Conservation (phyloP, 2,888 invertebrate genomes). For the Caenorhabditis sp. region DNA sequence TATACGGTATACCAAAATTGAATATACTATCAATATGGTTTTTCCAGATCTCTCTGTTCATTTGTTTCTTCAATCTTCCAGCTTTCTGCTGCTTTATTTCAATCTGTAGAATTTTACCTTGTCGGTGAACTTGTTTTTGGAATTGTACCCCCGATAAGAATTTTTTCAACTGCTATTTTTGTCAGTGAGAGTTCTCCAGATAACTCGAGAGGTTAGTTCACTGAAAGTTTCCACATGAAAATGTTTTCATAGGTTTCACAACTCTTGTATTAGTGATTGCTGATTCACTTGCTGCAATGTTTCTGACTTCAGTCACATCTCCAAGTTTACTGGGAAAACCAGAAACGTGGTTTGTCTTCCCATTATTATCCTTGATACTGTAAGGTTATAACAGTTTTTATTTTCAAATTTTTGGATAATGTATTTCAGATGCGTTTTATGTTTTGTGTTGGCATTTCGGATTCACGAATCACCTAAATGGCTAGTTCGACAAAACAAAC, state of each 20-base stretch:
- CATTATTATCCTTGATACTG: constrained; percentile 12
- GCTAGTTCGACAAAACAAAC: constrained; percentile 35
- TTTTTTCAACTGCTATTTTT: constrained; percentile 30
- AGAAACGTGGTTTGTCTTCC: constrained; percentile 31
- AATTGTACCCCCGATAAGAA: constrained; percentile 10
- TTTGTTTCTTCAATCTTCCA: constrained; percentile 9
- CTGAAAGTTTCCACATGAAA: not conserved
- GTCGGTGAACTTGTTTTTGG: constrained; percentile 26
- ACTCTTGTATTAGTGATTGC: constrained; percentile 21
- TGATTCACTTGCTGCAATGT: constrained; percentile 24
- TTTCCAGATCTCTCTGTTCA: not conserved
- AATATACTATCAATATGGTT: not conserved
- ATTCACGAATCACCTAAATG: constrained; percentile 50
- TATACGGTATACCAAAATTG: constrained; percentile 23
- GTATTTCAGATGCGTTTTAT: constrained; percentile 23
- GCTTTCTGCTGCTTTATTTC: constrained; percentile 17
- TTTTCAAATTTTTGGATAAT: not conserved
- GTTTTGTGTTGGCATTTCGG: constrained; percentile 17
- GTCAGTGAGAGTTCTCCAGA: constrained; percentile 44
- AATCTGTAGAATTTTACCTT: constrained; percentile 35
- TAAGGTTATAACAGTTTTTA: not conserved
- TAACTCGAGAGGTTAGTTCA: constrained; percentile 22
- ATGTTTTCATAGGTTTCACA: constrained; percentile 17
- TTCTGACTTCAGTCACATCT: constrained; percentile 19
- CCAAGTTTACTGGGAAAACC: constrained; percentile 22